Evolutionary conservation across 2,888 invertebrate genomes (phyloP), one percentile per base, ranked within the genome.

Genomic region (Diogma glabrata): DNA sequence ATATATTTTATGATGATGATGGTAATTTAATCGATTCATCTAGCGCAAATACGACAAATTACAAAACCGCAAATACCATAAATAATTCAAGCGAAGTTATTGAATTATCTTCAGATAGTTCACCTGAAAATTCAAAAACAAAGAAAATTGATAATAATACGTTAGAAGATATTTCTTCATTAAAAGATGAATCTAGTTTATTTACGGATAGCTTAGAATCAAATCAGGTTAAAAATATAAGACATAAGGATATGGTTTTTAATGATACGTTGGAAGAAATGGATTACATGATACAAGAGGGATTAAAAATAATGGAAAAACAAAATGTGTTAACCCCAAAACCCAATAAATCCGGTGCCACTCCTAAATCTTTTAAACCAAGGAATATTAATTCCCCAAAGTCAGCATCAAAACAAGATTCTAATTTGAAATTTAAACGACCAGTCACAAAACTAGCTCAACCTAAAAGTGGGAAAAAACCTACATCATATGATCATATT

Each of bases 251-350:
- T 0, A 55, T 63, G 9, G 61, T 67, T 33, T 71, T 71, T 47
- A 70, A 72, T 54, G 67, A 71, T 54, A 71, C 71, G 3, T 62
- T 71, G 51, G 72, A 71, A 59, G 68, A 71, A 59, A 67, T 72
- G 45, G 69, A 71, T 33, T 67, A 70, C 53, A 63, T 70, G 58
- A 62, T 71, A 57, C 63, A 67, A 47, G 63, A 65, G 23, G 70
- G 68, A 3, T 58, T 63, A 56, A 63, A 70, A 52, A 64, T 65
- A 51, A 62, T 67, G 57, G 51, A 30, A 3, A 47, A 51, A 48
- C 52, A 49, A 22, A 52, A 49, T 14, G 3, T 52, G 45, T 8
- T 49, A 16, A 49, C 51, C 7, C 40, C 51, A 9, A 19, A 26
- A 20, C 20, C 3, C n/a, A 14, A 46, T 28, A 20, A 9, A 26